Evolutionary conservation across 2,888 invertebrate species (phyloP), one percentile per base, ranked within the genome.

Genomic region (Pelosia muscerda): DNA sequence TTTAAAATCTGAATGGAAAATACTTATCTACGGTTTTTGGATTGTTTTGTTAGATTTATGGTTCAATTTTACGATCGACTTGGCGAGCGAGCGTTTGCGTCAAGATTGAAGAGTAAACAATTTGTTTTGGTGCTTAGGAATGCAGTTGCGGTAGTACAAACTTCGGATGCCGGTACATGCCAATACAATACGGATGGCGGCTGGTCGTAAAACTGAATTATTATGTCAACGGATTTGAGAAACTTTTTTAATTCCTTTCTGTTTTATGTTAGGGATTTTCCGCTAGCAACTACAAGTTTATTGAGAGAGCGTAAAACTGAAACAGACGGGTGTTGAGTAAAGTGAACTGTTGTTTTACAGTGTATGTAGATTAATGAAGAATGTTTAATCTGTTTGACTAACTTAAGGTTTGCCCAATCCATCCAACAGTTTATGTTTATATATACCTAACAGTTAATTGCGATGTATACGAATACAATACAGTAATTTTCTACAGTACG

Each of bases 201-300:
- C 73, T 83, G 82, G 76, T 86, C 89, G 86, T 90, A 90, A 90
- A 91, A 87, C 84, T 83, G 82, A 84, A 81, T 87, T 88, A 89
- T 90, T 89, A 91, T 87, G 87, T 86, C 85, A 85, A 85, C 86
- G 79, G 83, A 87, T 85, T 82, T 77, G 69, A 59, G 71, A 84
- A 91, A 91, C 81, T 90, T 91, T 91, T 91, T 90, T 89, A 89
- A 89, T 90, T 88, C 85, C 77, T 81, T 66, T 74, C 79, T 79
- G 84, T 88, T 87, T 86, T 84, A 82, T 84, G 83, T 83, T 82
- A 78, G 63, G 79, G 68, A 83, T 82, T 83, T 81, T 75, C 68
- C n/a, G 38, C 59, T 28, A 28, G 55, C 61, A 68, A 79, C 71
- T 74, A 69, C 78, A 69, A 80, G 65, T 79, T 82, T 81, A 80